Conservation (phyloP, 2,113 vertebrate genomes). For the Camelus dromedarius region DNA sequence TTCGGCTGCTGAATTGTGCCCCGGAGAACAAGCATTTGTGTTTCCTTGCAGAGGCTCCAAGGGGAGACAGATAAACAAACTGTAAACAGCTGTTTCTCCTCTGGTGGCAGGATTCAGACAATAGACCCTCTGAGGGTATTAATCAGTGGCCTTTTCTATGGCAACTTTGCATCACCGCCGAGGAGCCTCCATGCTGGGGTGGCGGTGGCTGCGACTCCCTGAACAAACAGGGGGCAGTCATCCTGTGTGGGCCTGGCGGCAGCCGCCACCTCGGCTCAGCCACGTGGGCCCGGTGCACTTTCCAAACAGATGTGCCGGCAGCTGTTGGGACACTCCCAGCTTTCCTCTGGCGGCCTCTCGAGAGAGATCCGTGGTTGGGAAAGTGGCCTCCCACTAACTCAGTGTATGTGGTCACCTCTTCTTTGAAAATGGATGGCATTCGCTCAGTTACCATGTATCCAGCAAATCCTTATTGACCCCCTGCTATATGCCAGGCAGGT, state of each 20-base stretch:
- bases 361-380: not conserved
- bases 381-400: not conserved
- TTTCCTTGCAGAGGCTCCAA: constrained; percentile 69
- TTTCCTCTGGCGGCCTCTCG: not conserved
- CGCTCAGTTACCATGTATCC: not conserved
- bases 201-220: not conserved
- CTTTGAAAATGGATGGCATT: not conserved
- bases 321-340: not conserved
- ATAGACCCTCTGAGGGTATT: constrained; percentile 7
- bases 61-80: constrained; percentile 79
- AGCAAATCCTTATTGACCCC: not conserved
- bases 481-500: not conserved
- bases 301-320: not conserved
- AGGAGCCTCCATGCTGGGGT: constrained; percentile 1
- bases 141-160: constrained; percentile 58
- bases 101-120: constrained; percentile 64
- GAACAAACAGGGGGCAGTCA: not conserved
- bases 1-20: constrained; percentile 73
- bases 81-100: constrained; percentile 79
- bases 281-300: not conserved
- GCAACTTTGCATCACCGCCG: rapidly evolving
- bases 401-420: not conserved
- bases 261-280: not conserved
- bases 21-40: constrained; percentile 70
- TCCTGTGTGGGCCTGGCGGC: too few relatives aligned